Base-by-base conservation (phyloP, 2,113 vertebrate species). In the Seriola rivoliana region DNA sequence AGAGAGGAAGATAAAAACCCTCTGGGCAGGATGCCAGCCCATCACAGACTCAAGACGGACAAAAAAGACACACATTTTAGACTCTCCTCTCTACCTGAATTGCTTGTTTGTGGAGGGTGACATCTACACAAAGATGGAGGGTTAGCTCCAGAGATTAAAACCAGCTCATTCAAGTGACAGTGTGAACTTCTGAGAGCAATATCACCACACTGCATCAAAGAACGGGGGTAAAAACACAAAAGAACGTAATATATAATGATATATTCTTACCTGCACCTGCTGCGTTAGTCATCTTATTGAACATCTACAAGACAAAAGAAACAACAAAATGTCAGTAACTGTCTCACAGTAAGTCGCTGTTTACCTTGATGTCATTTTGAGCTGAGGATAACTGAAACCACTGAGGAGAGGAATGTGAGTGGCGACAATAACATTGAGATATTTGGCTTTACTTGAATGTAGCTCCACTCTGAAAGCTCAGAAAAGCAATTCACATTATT, bases 231-330 rank as follows among this genome's bases (percentile, higher is more conserved):
- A 38, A 40, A 16, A 50, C 4, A 55, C 13, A 14, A 23, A 72
- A 25, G 76, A 63, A 57, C 3, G 8, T 4, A 3, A 12, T 23
- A 1, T 7, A 38, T 0, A 67, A 48, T 0, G 48, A 48, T 29
- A 0, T 40, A 38, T 44, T 85, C 95, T 95, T 96, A 98, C 97
- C 97, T 94, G 95, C 91, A 14, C 64, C 78, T 75, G 89, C 91
- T 87, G 94, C 91, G 67, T 87, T 93, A 86, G 82, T 94, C 89
- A 79, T 86, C 83, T 93, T 95, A 75, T 94, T 93, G 88, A 93
- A 93, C 80, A 95, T 94, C 97, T 99, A 78, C 8, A 92, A 93
- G 71, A 94, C 80, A 94, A 57, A 90, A 89, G 80, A 78, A 82
- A 85, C 0, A 68, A 59, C 52, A 81, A 74, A 46, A 63, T 23